A percentile compares a stretch with the other conserved stretches of the same genome.
phyloP scores from a whole-genome alignment of 2,797 vertebrate genomes.

The Pangasius krempfi region DNA sequence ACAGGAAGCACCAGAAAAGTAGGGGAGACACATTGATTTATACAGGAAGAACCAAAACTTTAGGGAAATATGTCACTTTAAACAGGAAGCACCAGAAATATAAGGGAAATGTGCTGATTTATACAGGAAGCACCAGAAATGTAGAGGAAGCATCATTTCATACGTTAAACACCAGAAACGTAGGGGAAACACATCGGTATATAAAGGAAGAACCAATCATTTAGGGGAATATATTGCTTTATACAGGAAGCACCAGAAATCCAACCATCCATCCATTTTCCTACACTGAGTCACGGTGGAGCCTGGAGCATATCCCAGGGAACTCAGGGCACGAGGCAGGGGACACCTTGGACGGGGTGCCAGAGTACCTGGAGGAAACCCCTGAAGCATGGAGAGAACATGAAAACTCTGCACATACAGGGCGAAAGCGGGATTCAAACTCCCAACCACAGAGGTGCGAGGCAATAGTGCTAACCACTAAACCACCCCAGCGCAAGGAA shows the following conservation, averaged over 20 bases:
- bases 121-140: neutral
- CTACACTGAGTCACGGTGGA: no score
- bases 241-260: neutral
- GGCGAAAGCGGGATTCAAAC: no score
- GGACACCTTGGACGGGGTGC: no score
- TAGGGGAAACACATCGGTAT: neutral
- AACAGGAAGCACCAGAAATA: neutral
- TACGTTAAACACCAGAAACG: neutral
- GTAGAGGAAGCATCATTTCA: neutral
- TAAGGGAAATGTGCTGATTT: neutral
- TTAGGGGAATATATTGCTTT: neutral
- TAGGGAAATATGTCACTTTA: neutral
- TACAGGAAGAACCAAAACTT: neutral
- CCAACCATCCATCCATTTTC: no score
- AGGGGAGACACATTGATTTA: neutral
- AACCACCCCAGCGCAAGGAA: neutral
- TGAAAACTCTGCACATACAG: no score
- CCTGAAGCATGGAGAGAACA: no score
- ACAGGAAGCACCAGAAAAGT: neutral
- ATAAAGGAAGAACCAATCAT: neutral
- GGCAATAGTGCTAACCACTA: no score
- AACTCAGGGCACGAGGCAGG: no score
- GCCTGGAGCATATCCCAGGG: no score
- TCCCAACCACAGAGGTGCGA: no score
- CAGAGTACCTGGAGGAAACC: no score